A percentile compares a stretch with the other conserved stretches of the same genome.
Evolutionary conservation across 1,140 invertebrate genomes (phyloP).

Genomic region (Nomia melanderi): DNA sequence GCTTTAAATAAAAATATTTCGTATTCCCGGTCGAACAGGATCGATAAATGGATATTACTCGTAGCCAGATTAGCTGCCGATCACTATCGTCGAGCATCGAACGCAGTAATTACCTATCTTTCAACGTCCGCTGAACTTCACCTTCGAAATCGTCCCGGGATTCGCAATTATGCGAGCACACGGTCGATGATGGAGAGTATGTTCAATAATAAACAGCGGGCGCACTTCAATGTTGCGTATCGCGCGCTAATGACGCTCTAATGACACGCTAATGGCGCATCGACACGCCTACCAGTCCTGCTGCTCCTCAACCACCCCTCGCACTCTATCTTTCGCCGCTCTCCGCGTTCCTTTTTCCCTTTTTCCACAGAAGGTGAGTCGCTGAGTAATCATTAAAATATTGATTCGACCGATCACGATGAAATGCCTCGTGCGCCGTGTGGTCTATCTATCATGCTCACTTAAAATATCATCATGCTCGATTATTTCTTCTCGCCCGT

Average conservation of each 20-base stretch:
- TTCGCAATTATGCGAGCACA: constrained; percentile 14
- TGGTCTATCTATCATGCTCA: neutral
- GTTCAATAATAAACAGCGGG: constrained; percentile 27
- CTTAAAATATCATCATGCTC: neutral
- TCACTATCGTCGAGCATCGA: neutral
- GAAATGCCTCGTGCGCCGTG: neutral
- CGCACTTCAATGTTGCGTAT: constrained; percentile 33
- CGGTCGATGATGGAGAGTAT: neutral
- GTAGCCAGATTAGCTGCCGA: neutral
- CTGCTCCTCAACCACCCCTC: neutral
- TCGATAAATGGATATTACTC: neutral
- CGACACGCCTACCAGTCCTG: constrained; percentile 16
- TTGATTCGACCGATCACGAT: neutral
- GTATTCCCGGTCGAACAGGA: neutral
- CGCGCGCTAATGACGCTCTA: constrained; percentile 52
- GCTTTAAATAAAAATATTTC: neutral
- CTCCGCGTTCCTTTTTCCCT: neutral
- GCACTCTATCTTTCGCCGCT: neutral
- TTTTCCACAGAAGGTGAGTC: neutral
- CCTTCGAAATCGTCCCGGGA: neutral
- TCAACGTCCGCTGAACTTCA: constrained; percentile 2
- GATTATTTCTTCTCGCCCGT: neutral
- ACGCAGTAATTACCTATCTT: neutral
- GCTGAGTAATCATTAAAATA: constrained; percentile 1
- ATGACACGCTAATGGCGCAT: constrained; percentile 49